Base-by-base conservation (phyloP, 2,888 invertebrate species). In the Cataglyphis altisquamis region DNA sequence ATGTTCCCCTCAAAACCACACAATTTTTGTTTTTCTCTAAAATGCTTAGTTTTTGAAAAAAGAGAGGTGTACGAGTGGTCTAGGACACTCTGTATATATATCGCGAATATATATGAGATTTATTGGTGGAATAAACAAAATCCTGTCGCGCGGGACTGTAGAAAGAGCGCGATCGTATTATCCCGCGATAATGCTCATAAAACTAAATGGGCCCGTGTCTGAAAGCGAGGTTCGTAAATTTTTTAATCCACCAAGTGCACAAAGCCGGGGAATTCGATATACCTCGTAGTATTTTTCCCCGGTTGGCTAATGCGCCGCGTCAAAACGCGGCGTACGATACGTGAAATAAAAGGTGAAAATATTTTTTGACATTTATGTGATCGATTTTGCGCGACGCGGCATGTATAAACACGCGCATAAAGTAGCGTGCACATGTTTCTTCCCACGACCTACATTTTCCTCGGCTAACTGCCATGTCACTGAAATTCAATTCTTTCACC, bases 121-220 rank as follows among this genome's bases (percentile, higher is more conserved):
- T 78, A 78, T 78, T 78, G 72, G 78, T 62, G 70, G 60, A 78
- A 72, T 78, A 78, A 78, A 78, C 78, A 78, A 78, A 78, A 78
- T 70, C 70, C 60, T 60, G 57, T 60, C 45, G 78, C 80, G 80
- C 89, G 85, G 48, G 18, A 88, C 89, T 87, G 85, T 1, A 1
- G 25, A 25, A 25, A 25, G 72, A 89, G 82, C 84, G 83, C 85
- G 87, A 88, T 89, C 85, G 85, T 67, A 88, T 89, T 83, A 88
- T 88, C 89, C 48, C 89, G 82, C 80, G 75, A 84, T 87, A 88
- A 88, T 85, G 89, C 85, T 82, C 82, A 89, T 85, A 85, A 88
- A 85, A 75, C 82, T 75, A 41, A 83, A 32, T 32, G 32, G 81
- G 81, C 89, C 78, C 32, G 18, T 18, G 21, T 39, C 18, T 12